Evolutionary conservation across 2,113 vertebrate species (phyloP).

Genomic region (Albula goreensis): DNA sequence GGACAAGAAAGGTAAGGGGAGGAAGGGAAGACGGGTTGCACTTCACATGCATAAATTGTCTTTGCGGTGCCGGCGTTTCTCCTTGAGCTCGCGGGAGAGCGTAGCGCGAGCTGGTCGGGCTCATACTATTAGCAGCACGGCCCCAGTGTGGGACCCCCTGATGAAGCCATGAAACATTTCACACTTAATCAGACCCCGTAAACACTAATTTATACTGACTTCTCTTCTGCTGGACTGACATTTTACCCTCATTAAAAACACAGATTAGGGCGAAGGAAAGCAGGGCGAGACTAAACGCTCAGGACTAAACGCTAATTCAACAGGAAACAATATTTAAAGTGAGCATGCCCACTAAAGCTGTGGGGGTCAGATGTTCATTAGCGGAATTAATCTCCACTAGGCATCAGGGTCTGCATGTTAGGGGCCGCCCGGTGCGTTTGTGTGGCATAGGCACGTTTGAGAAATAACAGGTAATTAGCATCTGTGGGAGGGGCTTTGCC

Average conservation of each 20-base stretch:
- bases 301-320: constrained; percentile 75
- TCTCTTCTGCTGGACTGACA: constrained; percentile 91
- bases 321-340: constrained; percentile 70
- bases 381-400: constrained; percentile 48
- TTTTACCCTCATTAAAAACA: constrained; percentile 91
- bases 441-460: constrained; percentile 34
- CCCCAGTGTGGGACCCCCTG: constrained; percentile 72
- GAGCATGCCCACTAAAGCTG: constrained; percentile 51
- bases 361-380: constrained; percentile 55
- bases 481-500: no score
- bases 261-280: constrained; percentile 81
- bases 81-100: constrained; percentile 68
- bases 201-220: constrained; percentile 99
- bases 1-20: neutral
- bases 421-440: constrained; percentile 21
- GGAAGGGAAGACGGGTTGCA: constrained; percentile 60
- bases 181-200: constrained; percentile 95
- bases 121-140: constrained; percentile 81
- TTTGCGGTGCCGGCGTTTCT: constrained; percentile 72
- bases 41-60: constrained; percentile 79
- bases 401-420: constrained; percentile 45
- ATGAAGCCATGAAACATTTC: constrained; percentile 88
- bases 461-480: constrained; percentile 19
- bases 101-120: constrained; percentile 48
- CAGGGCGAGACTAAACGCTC: constrained; percentile 73